These are phyloP conservation scores for Pyrgilauda ruficollis DNA, from an alignment of 2,113 vertebrate genomes.

Conservation along the genomic window DNA sequence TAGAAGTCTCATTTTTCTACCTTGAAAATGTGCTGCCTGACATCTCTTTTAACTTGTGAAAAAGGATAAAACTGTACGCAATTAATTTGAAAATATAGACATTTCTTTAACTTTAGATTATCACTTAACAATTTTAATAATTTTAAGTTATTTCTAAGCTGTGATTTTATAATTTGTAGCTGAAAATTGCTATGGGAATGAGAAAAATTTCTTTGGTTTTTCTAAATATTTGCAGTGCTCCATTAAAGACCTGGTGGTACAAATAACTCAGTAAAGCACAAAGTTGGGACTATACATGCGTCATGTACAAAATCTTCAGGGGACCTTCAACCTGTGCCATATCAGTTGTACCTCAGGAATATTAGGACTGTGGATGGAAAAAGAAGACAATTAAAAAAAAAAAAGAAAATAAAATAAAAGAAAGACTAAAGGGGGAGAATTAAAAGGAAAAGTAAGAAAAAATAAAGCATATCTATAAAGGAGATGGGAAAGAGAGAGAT, in stretches of 20 bases:
- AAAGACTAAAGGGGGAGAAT: neutral
- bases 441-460: neutral
- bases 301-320: neutral
- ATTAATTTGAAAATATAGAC: neutral
- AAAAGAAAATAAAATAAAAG: neutral
- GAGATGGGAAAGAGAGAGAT: neutral
- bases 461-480: neutral
- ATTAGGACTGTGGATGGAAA: neutral
- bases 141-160: neutral
- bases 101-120: neutral
- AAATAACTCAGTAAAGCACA: neutral
- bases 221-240: neutral
- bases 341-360: neutral
- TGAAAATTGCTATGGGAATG: neutral
- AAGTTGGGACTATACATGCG: neutral
- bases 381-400: neutral
- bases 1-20: neutral
- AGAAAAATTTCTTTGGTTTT: neutral
- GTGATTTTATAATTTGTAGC: neutral
- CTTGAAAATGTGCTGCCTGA: neutral
- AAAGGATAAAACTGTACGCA: neutral
- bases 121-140: neutral
- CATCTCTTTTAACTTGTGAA: neutral
- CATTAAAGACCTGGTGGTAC: neutral
- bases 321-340: neutral